These are phyloP conservation scores for Lycaena phlaeas DNA, from an alignment of 2,888 invertebrate genomes.

Conservation along the genomic window DNA sequence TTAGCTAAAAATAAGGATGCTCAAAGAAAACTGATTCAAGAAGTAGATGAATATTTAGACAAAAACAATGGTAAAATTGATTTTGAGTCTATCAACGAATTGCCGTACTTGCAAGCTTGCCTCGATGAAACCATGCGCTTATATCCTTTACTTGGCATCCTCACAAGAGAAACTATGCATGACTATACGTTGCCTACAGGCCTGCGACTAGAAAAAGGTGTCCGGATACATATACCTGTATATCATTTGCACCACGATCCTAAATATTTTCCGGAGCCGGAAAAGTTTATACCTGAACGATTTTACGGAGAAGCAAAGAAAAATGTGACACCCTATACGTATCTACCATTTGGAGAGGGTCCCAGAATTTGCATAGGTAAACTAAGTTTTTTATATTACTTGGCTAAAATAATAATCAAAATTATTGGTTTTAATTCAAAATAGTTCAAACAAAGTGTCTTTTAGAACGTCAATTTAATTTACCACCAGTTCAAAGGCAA, in stretches of 20 bases:
- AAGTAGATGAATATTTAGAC: slow-evolving; percentile 34
- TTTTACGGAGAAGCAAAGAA: slow-evolving; percentile 34
- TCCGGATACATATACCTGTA: slow-evolving; percentile 44
- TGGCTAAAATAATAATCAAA: no score
- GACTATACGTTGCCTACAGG: slow-evolving; percentile 41
- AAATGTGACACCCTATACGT: slow-evolving; percentile 38
- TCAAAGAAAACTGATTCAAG: slow-evolving; percentile 27
- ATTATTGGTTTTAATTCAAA: no score
- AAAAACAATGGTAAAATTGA: slow-evolving; percentile 24
- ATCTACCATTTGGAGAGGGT: slow-evolving; percentile 52
- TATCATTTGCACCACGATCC: slow-evolving; percentile 40
- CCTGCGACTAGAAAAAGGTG: slow-evolving; percentile 33
- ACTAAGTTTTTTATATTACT: slow-evolving; percentile 14
- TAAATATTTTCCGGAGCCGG: slow-evolving; percentile 40
- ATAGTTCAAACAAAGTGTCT: no score
- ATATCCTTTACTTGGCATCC: slow-evolving; percentile 38
- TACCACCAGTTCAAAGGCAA: no score
- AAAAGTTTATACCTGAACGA: slow-evolving; percentile 39
- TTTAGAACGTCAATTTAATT: no score
- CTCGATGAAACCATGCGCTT: slow-evolving; percentile 36
- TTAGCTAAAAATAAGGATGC: slow-evolving; percentile 31
- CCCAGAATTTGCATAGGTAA: slow-evolving; percentile 48
- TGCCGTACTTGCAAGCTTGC: slow-evolving; percentile 39
- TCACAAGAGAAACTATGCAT: slow-evolving; percentile 40
- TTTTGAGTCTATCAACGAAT: slow-evolving; percentile 35